Base-by-base conservation (phyloP, 2,113 vertebrate genomes). In the Cyanoderma ruficeps region DNA sequence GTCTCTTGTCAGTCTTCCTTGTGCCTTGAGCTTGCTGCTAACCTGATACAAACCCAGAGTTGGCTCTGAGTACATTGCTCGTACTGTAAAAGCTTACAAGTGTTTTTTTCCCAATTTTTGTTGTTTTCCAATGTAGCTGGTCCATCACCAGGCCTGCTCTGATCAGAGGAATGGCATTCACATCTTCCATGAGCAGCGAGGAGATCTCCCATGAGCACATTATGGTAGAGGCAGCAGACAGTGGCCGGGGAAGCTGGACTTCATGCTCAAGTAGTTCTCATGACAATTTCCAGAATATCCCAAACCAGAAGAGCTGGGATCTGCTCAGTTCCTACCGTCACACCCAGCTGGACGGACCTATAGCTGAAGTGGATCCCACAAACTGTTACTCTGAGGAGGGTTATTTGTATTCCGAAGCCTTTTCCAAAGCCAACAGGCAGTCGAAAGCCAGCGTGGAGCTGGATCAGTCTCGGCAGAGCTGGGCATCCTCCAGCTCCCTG, bases 231-330 rank as follows among this genome's bases (percentile, higher is more conserved):
- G 98, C 98, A 50, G 99, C 97, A 1, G 99, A 99, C 84, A 99
- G 99, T 28, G 99, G 99, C 57, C 98, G 99, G 30, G 99, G 99
- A 65, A 99, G 99, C 97, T 99, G 99, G 99, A 99, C 99, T 33
- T 99, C 99, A 30, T 99, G 99, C 97, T 99, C 99, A 15, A 99
- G 99, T 95, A 99, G 98, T 80, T 99, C 99, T 68, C 99, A 99
- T 56, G 99, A 99, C 96, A 99, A 98, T 96, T 99, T 99, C 97
- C 99, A 99, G 97, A 99, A 97, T 75, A 98, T 99, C 82, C 98
- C 98, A 20, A 87, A 97, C 93, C 99, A 98, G 55, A 98, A 99
- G 71, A 94, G 98, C 71, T 98, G 98, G 96, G 98, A 99, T 76
- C 96, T 98, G 53, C 93, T 98, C 80, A 98, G 93, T 50, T 97